Base-by-base conservation (phyloP, 2,888 invertebrate genomes). In the Pollenia griseotomentosa region DNA sequence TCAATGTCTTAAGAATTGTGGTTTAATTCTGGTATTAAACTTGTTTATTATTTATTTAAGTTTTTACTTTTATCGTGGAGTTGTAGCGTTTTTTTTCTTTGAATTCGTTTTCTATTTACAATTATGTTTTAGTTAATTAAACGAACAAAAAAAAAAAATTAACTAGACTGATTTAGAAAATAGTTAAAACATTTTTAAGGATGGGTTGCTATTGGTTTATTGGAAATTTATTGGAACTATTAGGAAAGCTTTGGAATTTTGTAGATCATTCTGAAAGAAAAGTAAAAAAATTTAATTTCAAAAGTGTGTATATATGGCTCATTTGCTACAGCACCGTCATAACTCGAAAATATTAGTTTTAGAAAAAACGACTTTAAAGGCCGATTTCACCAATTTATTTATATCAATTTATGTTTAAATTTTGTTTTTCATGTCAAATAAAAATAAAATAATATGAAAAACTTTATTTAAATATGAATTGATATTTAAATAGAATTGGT, bases 1-100 rank as follows among this genome's bases (percentile, higher is more conserved):
- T 87, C 86, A 87, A 87, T 84, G 83, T 87, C 83, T 84, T 84
- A 81, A 83, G 84, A 81, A 70, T 83, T 86, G 78, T 86, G 83
- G 63, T 79, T 86, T 74, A 79, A 78, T 82, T 86, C 75, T 86
- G 53, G 74, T 63, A 53, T 78, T 79, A 84, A 79, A 84, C 78
- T 73, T 84, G 83, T 84, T 84, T 79, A 71, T 77, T 78, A 71
- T 55, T 42, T 84, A 48, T 84, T 63, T 78, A 57, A 53, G 19
- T 48, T 68, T 16, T 19, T 7, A 46, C n/a, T 44, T 59, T n/a
- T 40, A 48, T 75, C 46, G 59, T 55, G 68, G 46, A 19, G 65
- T 48, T 73, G 19, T 23, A 46, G 4, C 12, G 16, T 16, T 57
- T 33, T 57, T 33, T 74, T 68, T 42, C 44, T 63, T 77, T 33